phyloP scores from a whole-genome alignment of 2,797 vertebrate species.

The Thripadectes ignobilis region DNA sequence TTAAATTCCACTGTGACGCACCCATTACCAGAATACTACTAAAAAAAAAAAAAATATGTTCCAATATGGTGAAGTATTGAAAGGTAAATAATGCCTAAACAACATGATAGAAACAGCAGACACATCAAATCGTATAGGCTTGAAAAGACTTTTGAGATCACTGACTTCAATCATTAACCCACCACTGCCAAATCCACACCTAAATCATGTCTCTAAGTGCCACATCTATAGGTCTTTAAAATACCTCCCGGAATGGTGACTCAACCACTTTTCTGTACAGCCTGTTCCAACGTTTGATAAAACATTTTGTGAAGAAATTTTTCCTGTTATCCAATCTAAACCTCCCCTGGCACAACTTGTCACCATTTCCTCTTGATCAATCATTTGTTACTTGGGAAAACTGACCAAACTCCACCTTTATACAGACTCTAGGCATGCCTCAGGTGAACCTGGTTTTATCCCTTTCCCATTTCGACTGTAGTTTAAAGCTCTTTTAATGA shows the following conservation, averaged over 20 bases:
- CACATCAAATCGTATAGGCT: accelerated
- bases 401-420: neutral
- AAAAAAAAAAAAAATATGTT: neutral
- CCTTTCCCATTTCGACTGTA: neutral
- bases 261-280: neutral
- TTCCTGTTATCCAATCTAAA: neutral
- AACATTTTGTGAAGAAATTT: neutral
- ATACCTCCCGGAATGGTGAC: neutral
- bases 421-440: neutral
- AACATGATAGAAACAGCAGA: neutral
- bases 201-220: neutral
- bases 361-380: neutral
- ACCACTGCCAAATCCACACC: neutral
- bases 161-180: neutral
- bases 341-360: neutral
- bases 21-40: neutral
- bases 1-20: neutral
- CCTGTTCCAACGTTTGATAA: neutral
- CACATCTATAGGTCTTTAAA: neutral
- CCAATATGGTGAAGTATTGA: neutral
- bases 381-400: neutral
- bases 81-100: neutral
- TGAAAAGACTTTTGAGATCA: neutral
- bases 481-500: neutral
- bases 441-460: neutral